A percentile compares a stretch with the other conserved stretches of the same genome.
phyloP scores from a whole-genome alignment of 2,888 invertebrate species.

The Dasypolia templi region DNA sequence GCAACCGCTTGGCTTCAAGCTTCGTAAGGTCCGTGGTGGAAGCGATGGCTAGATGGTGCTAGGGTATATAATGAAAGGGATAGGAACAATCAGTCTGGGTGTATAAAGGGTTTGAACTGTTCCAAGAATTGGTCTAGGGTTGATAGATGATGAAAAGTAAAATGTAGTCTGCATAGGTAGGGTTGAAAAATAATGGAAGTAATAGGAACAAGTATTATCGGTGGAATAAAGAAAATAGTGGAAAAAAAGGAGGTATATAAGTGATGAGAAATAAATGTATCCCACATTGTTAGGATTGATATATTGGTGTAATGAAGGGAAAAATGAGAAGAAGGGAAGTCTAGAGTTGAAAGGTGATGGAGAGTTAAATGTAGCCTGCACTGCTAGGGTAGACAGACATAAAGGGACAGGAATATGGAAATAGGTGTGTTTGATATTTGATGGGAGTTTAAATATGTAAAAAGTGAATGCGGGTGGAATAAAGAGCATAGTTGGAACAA shows the following conservation, averaged over 20 bases:
- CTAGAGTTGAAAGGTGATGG: background rate
- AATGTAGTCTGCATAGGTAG: background rate
- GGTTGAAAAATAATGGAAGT: background rate
- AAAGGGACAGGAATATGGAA: background rate
- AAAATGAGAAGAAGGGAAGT: background rate
- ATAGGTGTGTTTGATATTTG: too few relatives aligned
- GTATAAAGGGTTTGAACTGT: background rate
- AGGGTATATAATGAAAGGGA: background rate
- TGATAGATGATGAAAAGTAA: background rate
- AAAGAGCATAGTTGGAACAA: background rate
- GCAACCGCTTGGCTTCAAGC: slow-evolving; percentile 70
- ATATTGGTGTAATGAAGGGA: background rate
- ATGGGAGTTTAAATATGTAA: too few relatives aligned
- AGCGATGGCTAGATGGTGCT: slow-evolving; percentile 43
- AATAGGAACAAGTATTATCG: background rate
- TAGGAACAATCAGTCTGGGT: background rate
- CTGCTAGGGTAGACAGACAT: background rate
- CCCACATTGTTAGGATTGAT: background rate
- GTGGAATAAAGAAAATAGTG: too few relatives aligned
- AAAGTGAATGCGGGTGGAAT: background rate
- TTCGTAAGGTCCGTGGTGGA: slow-evolving; percentile 50
- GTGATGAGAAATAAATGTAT: background rate
- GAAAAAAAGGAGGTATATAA: background rate
- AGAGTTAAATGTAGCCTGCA: background rate
- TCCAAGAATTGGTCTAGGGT: background rate